Base-by-base conservation (phyloP, 2,888 invertebrate species). In the Pristionchus entomophagus region DNA sequence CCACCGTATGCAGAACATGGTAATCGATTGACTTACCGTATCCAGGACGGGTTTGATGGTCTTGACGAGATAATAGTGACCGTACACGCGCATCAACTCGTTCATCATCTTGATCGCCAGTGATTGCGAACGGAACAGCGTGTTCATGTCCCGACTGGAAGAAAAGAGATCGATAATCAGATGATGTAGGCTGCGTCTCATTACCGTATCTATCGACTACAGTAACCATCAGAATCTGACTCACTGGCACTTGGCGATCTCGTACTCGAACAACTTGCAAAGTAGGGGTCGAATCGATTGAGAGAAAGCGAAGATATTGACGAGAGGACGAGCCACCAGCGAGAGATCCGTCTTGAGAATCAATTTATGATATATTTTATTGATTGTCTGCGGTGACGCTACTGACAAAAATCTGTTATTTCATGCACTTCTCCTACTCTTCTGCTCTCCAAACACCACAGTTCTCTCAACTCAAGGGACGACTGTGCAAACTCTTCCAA, bases 11-110 rank as follows among this genome's bases (percentile, higher is more conserved):
- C n/a, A n/a, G n/a, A n/a, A n/a, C n/a, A n/a, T n/a, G n/a, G n/a
- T n/a, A n/a, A n/a, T n/a, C n/a, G n/a, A n/a, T n/a, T n/a, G n/a
- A 56, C 84, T 73, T 22, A 93, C 92, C 89, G 88, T 89, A 87
- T 93, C 93, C 53, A 93, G 89, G 65, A 91, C 87, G 35, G 92
- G 92, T 80, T 92, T 93, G 65, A 93, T 86, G 17, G 93, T 91
- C 19, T 88, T 86, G 19, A 90, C 86, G 4, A 93, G 88, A 84
- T 93, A 93, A 80, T 90, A 89, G 49, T 92, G 91, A 0, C 93
- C 93, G 86, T 91, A 91, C 38, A 92, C 89, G 82, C 91, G 91
- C 90, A 93, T 87, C 86, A 93, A 87, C 84, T 93, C 93, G 85
- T 91, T 92, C 86, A 93, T 87, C 88, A 93, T 89, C 81, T 92